Base-by-base conservation (phyloP, 2,888 invertebrate genomes). In the Clanis bilineata region DNA sequence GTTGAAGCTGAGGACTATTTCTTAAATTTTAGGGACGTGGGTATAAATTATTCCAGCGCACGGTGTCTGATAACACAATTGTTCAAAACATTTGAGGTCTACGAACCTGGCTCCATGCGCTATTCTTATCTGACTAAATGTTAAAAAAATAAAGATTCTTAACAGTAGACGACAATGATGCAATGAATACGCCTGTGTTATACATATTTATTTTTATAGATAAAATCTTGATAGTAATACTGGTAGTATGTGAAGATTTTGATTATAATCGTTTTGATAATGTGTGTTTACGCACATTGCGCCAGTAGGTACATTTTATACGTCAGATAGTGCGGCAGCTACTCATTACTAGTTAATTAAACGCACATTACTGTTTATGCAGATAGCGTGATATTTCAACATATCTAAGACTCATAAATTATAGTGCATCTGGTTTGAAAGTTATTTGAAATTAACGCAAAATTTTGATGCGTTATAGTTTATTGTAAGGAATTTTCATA, bases 1-100 rank as follows among this genome's bases (percentile, higher is more conserved):
- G 74, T 80, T 82, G 78, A 81, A 82, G 80, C 76, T 72, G 73
- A 72, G 72, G 70, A 73, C 68, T 62, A 66, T 76, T 85, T 83
- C 83, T 79, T 77, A 68, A 79, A 72, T 72, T 80, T 77, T 74
- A 68, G 74, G 71, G 63, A 64, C 22, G 69, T 73, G 62, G 72
- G 62, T 66, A 69, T 71, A 76, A 73, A 56, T 69, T 69, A 66
- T 63, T 28, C 23, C 6, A 41, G 6, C 18, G 18, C 18, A 41
- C 7, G 21, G 18, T 39, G 22, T 41, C 39, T 41, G 38, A 38
- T 38, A 45, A 38, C 36, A 2, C 12, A 36, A 10, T 38, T 44
- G 44, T 23, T 36, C 3, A 32, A 28, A 32, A 15, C 18, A 18
- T 18, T 32, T 15, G 12, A 47, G 47, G 47, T 47, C 51, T 18